phyloP scores from a whole-genome alignment of 1,140 invertebrate species.

The Scaptomyza pallida region DNA sequence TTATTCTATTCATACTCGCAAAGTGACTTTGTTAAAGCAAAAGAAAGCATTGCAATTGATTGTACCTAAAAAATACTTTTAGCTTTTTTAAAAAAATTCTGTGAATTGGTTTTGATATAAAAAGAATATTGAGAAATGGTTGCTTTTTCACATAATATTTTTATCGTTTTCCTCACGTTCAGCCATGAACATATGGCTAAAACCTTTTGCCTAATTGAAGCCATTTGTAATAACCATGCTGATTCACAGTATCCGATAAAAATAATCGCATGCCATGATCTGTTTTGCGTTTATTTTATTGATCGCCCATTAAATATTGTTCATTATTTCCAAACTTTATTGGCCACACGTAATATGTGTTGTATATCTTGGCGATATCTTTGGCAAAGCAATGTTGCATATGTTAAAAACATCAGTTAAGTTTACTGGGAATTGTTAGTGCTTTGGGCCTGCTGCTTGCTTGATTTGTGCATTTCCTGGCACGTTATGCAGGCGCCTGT shows the following conservation, averaged over 20 bases:
- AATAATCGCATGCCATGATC: no score
- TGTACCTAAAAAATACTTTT: neutral
- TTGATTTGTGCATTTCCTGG: slow-evolving; percentile 63
- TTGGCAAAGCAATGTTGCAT: slow-evolving; percentile 7
- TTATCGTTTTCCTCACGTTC: no score
- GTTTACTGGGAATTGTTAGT: slow-evolving; percentile 25
- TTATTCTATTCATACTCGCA: neutral
- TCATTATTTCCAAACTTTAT: no score
- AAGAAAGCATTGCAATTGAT: neutral
- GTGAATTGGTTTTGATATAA: no score
- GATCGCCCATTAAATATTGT: neutral
- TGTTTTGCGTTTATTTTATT: neutral
- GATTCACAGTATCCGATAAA: no score
- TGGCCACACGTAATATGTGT: neutral
- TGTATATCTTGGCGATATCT: slow-evolving; percentile 5
- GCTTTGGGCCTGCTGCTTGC: slow-evolving; percentile 33
- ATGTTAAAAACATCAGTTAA: slow-evolving; percentile 14
- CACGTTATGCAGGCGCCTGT: slow-evolving; percentile 53
- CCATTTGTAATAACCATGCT: no score
- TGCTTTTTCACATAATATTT: no score
- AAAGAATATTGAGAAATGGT: no score
- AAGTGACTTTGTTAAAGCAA: neutral
- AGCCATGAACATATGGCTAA: no score
- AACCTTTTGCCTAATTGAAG: no score
- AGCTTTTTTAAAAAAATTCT: neutral